Evolutionary conservation across 2,797 vertebrate genomes (phyloP).

Genomic region (Clamator glandarius): DNA sequence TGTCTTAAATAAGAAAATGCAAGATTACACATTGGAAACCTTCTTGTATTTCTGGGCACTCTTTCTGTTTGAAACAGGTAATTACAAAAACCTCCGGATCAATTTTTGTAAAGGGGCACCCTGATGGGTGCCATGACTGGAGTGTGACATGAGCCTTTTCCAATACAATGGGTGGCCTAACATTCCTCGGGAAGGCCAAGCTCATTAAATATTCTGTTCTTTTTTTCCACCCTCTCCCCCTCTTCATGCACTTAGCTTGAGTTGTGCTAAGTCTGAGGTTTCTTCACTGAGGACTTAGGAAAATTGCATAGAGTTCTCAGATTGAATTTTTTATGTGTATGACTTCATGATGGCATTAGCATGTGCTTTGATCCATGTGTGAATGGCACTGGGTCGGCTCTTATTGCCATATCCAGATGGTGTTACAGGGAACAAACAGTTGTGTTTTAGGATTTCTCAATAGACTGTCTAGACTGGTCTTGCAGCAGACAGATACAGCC

Average conservation of each 20-base stretch:
- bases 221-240: slow-evolving; percentile 66
- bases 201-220: slow-evolving; percentile 84
- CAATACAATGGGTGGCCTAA: slow-evolving; percentile 86
- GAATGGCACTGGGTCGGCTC: slow-evolving; percentile 87
- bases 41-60: slow-evolving; percentile 75
- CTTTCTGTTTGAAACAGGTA: slow-evolving; percentile 77
- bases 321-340: slow-evolving; percentile 88
- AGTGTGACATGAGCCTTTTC: slow-evolving; percentile 85
- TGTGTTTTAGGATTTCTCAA: slow-evolving; percentile 97
- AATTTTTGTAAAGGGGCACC: slow-evolving; percentile 83
- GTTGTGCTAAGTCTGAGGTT: slow-evolving; percentile 79
- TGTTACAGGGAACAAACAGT: slow-evolving; percentile 94
- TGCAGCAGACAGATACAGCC: slow-evolving; percentile 99
- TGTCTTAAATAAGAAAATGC: slow-evolving; percentile 77
- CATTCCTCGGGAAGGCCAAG: slow-evolving; percentile 81
- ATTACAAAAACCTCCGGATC: slow-evolving; percentile 82
- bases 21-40: slow-evolving; percentile 73
- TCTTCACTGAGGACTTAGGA: slow-evolving; percentile 83
- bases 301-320: slow-evolving; percentile 83
- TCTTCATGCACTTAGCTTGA: slow-evolving; percentile 80
- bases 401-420: slow-evolving; percentile 99
- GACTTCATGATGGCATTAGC: slow-evolving; percentile 86
- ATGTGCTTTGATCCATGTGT: slow-evolving; percentile 87
- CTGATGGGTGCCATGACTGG: slow-evolving; percentile 82
- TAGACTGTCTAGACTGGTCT: slow-evolving; percentile 99